Base-by-base conservation (phyloP, 1,140 invertebrate species). In the Megalopta genalis region DNA sequence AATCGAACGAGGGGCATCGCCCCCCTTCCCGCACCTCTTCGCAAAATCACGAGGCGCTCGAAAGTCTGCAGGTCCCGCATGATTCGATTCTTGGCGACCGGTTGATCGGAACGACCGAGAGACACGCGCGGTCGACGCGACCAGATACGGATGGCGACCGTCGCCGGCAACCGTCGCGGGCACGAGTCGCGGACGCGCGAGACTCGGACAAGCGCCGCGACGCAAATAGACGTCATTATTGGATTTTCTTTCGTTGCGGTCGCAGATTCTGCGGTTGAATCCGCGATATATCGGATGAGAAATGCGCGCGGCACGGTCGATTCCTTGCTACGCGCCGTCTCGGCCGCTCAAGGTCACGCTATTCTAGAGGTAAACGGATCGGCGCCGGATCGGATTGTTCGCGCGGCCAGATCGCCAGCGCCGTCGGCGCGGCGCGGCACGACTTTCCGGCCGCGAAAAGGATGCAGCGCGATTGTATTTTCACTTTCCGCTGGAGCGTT, bases 201-300 rank as follows among this genome's bases (percentile, higher is more conserved):
- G n/a, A n/a, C 27, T 67, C 46, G 49, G 62, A 69, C 46, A 66
- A 68, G 49, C 42, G 66, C 25, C n/a, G 23, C 72, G 57, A 85
- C 32, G 71, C 49, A 71, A 78, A 14, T 74, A n/a, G 14, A 84
- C 54, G 60, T 75, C 37, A 72, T 77, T 64, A 52, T 32, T 81
- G 54, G 83, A 82, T 86, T 77, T 86, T 80, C 68, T 86, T 85
- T 82, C 69, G 9, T 16, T 83, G 76, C 27, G 76, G 83, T 85
- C 32, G 23, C 59, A 57, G 52, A 54, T 82, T 82, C 57, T 60
- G 63, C 68, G 75, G 71, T 69, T 23, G n/a, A 6, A 79, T 59
- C 39, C 27, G 62, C 6, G 64, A 54, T 80, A 79, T 82, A 79
- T 82, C 59, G 16, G 68, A 71, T 59, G 69, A 72, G 54, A 60